These are phyloP conservation scores for Hedya salicella DNA, from an alignment of 2,888 invertebrate genomes.

Conservation along the genomic window DNA sequence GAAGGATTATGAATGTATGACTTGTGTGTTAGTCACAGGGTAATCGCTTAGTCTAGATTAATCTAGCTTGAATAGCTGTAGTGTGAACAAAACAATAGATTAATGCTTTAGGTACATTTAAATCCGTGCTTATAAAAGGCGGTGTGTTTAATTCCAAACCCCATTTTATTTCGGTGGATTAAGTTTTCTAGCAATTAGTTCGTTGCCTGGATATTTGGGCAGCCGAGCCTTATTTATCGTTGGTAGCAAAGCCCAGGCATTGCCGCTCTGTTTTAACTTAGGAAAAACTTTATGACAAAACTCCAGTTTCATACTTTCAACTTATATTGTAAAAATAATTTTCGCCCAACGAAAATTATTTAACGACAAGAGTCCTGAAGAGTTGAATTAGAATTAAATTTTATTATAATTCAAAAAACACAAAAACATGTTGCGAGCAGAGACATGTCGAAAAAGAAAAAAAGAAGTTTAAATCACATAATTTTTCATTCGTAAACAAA, in stretches of 20 bases:
- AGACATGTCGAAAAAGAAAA: slow-evolving; percentile 29
- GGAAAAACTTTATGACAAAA: slow-evolving; percentile 6
- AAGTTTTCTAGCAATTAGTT: slow-evolving; percentile 70
- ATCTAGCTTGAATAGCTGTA: neutral
- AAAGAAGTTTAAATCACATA: slow-evolving; percentile 65
- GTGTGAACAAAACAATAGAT: slow-evolving; percentile 46
- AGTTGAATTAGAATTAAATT: neutral
- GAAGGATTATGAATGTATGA: neutral
- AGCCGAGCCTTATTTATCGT: slow-evolving; percentile 69
- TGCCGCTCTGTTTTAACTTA: slow-evolving; percentile 58
- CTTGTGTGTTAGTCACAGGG: neutral
- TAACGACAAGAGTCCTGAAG: neutral
- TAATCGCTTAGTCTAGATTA: neutral
- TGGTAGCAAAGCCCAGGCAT: slow-evolving; percentile 58
- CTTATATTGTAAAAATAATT: neutral
- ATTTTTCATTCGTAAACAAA: slow-evolving; percentile 76
- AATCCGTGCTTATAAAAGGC: slow-evolving; percentile 53
- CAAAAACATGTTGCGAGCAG: slow-evolving; percentile 5
- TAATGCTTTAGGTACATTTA: slow-evolving; percentile 48
- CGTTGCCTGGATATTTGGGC: slow-evolving; percentile 67
- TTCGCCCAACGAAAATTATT: neutral
- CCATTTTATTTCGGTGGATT: slow-evolving; percentile 74
- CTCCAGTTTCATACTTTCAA: slow-evolving; percentile 6
- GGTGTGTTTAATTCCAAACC: slow-evolving; percentile 53
- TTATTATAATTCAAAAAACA: neutral